Percentiles rank a stretch among this genome's conserved stretches.
Evolutionary conservation across 2,888 invertebrate genomes (phyloP).

Genomic region (Allophyes oxyacanthae): DNA sequence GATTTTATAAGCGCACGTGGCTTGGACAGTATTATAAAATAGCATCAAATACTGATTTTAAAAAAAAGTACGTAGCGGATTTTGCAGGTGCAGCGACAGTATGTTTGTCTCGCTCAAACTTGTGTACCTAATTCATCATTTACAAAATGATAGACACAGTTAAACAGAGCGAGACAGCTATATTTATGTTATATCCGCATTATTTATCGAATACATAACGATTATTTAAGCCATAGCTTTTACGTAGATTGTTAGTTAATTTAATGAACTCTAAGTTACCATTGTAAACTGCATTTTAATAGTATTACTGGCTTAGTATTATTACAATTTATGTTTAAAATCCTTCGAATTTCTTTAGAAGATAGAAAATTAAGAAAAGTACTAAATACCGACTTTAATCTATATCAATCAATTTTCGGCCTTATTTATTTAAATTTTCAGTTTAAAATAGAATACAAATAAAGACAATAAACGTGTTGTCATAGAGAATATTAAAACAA

Average conservation of each 20-base stretch:
- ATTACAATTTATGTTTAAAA: not conserved
- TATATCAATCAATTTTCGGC: too few species aligned
- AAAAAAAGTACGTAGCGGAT: too few species aligned
- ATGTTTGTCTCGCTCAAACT: too few species aligned
- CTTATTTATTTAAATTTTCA: too few species aligned
- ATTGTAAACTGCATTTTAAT: slow-evolving; percentile 1
- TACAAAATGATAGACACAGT: slow-evolving; percentile 17
- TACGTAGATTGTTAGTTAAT: slow-evolving; percentile 14
- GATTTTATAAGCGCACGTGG: too few species aligned
- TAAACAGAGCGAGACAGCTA: slow-evolving; percentile 5
- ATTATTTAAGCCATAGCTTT: slow-evolving; percentile 10
- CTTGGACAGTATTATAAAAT: too few species aligned
- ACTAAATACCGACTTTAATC: too few species aligned
- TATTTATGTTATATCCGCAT: slow-evolving; percentile 3
- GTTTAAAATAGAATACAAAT: too few species aligned
- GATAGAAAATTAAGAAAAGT: too few species aligned
- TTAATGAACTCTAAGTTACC: slow-evolving; percentile 34
- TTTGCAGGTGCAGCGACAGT: too few species aligned
- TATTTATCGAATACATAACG: slow-evolving; percentile 15
- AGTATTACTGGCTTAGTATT: slow-evolving; percentile 5
- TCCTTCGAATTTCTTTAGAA: not conserved
- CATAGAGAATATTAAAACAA: not conserved
- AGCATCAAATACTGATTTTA: too few species aligned
- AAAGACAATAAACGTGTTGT: not conserved
- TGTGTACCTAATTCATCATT: slow-evolving; percentile 6